Conservation (phyloP, 2,113 vertebrate genomes). For the Scartelaos histophorus region DNA sequence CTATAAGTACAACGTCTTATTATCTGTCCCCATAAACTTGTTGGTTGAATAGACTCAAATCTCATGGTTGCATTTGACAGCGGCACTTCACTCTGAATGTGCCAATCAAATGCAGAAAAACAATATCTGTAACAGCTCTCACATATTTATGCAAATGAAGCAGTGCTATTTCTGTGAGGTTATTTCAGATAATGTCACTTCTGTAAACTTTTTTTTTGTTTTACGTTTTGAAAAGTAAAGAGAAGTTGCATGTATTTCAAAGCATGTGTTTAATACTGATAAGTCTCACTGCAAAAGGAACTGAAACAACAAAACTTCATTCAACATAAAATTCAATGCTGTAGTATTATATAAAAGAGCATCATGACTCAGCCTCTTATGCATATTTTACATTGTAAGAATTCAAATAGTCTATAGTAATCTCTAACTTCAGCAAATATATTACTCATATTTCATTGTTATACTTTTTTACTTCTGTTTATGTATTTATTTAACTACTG, state of each 20-base stretch:
- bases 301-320: not conserved
- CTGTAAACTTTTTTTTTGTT: not conserved
- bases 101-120: conserved; percentile 39
- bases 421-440: too few relatives aligned
- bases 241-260: not conserved
- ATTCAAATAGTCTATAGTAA: too few relatives aligned
- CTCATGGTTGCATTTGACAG: conserved; percentile 31
- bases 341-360: not conserved
- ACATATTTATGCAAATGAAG: conserved; percentile 47
- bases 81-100: conserved; percentile 35
- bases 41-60: not conserved
- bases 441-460: too few relatives aligned
- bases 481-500: not conserved
- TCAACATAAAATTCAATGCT: not conserved
- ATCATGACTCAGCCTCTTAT: not conserved
- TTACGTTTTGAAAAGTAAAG: not conserved
- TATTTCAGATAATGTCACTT: conserved; percentile 15
- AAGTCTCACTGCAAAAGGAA: not conserved
- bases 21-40: conserved; percentile 8
- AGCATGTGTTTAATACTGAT: not conserved
- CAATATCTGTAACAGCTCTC: conserved; percentile 5
- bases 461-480: too few relatives aligned
- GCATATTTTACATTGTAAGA: not conserved
- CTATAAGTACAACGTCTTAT: not conserved
- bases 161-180: conserved; percentile 6